Percentiles rank a stretch among this genome's conserved stretches.
These are phyloP conservation scores for Gasterosteus aculeatus DNA, from an alignment of 2,113 vertebrate species.

Conservation along the genomic window DNA sequence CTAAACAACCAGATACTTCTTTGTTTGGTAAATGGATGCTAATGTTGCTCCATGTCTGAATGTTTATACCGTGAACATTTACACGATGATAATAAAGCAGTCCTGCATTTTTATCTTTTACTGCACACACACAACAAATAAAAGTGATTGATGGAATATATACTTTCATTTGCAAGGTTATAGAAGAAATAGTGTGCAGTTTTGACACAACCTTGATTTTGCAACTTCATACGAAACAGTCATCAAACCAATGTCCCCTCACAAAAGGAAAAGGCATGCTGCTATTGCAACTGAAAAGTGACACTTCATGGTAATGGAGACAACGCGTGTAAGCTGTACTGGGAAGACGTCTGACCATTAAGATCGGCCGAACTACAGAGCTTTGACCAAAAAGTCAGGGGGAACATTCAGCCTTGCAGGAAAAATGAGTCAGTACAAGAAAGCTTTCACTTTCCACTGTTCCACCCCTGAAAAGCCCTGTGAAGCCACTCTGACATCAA, in stretches of 20 bases:
- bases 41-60: neutral
- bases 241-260: constrained; percentile 27
- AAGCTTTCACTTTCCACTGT: neutral
- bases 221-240: neutral
- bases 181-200: neutral
- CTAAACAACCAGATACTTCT: neutral
- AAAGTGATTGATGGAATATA: neutral
- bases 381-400: neutral
- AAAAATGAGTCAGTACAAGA: neutral
- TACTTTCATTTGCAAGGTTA: neutral
- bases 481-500: neutral
- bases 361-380: neutral
- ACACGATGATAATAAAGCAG: neutral
- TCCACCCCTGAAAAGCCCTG: neutral
- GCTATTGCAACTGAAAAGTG: neutral
- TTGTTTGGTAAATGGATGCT: neutral
- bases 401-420: neutral
- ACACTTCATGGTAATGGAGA: neutral
- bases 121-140: neutral
- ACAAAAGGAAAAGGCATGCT: neutral
- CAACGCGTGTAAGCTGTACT: neutral
- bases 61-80: neutral
- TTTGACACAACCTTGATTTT: neutral
- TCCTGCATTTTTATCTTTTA: neutral
- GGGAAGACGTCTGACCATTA: neutral